Conservation (phyloP, 2,888 invertebrate species). For the Parnassius glacialis region DNA sequence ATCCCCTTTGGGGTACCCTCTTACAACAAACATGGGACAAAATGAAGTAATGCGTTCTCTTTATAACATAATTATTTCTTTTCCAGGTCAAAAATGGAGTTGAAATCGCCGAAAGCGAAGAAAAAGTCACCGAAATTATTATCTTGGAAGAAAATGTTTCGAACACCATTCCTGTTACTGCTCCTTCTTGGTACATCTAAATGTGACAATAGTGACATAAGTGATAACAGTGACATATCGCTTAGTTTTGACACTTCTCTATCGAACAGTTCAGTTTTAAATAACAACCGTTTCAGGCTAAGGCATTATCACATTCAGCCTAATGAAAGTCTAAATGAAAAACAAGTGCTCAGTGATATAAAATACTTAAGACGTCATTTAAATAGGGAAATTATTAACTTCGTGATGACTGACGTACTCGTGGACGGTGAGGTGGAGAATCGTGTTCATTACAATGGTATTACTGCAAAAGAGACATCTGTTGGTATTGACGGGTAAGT, state of each 20-base stretch:
- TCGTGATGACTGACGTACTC: constrained; percentile 83
- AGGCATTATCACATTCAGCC: constrained; percentile 46
- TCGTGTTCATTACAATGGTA: constrained; percentile 82
- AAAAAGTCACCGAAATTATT: constrained; percentile 62
- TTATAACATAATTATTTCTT: not conserved
- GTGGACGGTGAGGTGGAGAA: constrained; percentile 87
- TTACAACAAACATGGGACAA: too few species aligned
- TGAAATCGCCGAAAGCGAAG: constrained; percentile 70
- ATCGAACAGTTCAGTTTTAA: constrained; percentile 11
- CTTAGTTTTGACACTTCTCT: constrained; percentile 11
- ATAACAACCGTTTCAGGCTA: constrained; percentile 27
- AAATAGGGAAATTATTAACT: constrained; percentile 77
- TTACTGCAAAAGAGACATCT: constrained; percentile 85
- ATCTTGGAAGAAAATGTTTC: constrained; percentile 61
- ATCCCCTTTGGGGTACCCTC: too few species aligned
- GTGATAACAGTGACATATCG: constrained; percentile 33
- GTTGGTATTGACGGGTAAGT: constrained; percentile 79
- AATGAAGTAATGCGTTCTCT: too few species aligned
- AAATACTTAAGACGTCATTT: constrained; percentile 65
- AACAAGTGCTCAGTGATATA: constrained; percentile 57
- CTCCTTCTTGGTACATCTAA: constrained; percentile 64
- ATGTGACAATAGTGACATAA: constrained; percentile 57
- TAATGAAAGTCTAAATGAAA: constrained; percentile 41
- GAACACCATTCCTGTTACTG: constrained; percentile 60
- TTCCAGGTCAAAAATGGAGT: constrained; percentile 67